Base-by-base conservation (phyloP, 2,113 vertebrate genomes). In the Manacus vitellinus region DNA sequence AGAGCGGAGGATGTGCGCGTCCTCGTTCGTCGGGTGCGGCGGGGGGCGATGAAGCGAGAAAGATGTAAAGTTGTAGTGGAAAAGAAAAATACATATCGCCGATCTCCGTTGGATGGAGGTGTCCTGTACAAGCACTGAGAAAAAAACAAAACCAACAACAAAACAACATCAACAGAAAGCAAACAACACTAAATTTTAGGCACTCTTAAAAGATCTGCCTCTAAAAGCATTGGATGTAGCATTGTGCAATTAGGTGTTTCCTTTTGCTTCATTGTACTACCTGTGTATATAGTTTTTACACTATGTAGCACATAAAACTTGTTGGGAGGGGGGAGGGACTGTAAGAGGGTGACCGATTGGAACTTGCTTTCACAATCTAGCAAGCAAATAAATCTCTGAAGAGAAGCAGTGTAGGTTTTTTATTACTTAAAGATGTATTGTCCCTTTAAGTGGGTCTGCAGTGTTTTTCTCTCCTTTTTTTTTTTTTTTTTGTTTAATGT, bases 181-280 rank as follows among this genome's bases (percentile, higher is more conserved):
- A 96, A 95, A 97, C 92, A 96, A 99, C 99, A 99, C 99, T 99
- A 99, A 98, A 97, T 98, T 98, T 95, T 98, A 96, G 99, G 99
- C 99, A 98, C 98, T 99, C 98, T 98, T 98, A 98, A 99, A 98
- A 98, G 98, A 98, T 97, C 98, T 99, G 99, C 99, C 98, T 99
- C 99, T 98, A 98, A 98, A 98, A 99, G 99, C 99, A 98, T 98
- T 98, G 96, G 95, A 99, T 99, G 99, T 99, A 99, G 99, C 99
- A 99, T 99, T 98, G 98, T 99, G 99, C 99, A 99, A 99, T 99
- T 99, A 99, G 99, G 99, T 99, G 98, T 98, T 98, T 98, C 97
- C 98, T 98, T 99, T 99, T 99, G 98, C 99, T 99, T 98, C 98
- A 98, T 98, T 99, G 98, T 99, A 99, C 99, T 99, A 99, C 99